A percentile compares a stretch with the other conserved stretches of the same genome.
Evolutionary conservation across 2,888 invertebrate species (phyloP).

Genomic region (Machimus rusticus): DNA sequence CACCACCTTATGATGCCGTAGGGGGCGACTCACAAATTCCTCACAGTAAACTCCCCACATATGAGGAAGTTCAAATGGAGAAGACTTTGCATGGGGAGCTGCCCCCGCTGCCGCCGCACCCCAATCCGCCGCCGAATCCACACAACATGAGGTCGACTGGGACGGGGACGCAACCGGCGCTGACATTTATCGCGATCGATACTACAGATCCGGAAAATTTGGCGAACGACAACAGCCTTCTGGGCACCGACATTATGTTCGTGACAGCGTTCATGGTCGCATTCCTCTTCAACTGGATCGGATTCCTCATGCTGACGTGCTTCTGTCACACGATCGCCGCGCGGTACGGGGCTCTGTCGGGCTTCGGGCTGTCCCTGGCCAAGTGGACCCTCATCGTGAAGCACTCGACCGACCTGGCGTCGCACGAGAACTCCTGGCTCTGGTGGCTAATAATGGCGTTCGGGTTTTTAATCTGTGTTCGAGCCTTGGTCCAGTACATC

Average conservation of each 20-base stretch:
- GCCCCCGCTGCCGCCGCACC: slow-evolving; percentile 59
- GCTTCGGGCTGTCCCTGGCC: slow-evolving; percentile 90
- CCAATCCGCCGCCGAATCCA: slow-evolving; percentile 53
- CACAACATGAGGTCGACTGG: slow-evolving; percentile 47
- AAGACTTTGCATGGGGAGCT: slow-evolving; percentile 80
- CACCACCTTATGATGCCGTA: slow-evolving; percentile 79
- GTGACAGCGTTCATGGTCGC: slow-evolving; percentile 93
- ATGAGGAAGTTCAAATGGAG: slow-evolving; percentile 90
- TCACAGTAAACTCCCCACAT: slow-evolving; percentile 79
- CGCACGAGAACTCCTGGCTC: slow-evolving; percentile 88
- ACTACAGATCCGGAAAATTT: slow-evolving; percentile 73
- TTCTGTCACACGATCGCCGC: slow-evolving; percentile 94
- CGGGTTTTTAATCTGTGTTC: slow-evolving; percentile 85
- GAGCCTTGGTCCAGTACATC: slow-evolving; percentile 86
- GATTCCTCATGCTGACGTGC: slow-evolving; percentile 89
- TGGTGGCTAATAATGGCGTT: slow-evolving; percentile 94
- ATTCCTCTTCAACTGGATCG: slow-evolving; percentile 95
- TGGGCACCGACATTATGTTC: slow-evolving; percentile 94
- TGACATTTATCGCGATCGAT: slow-evolving; percentile 80
- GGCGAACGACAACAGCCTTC: slow-evolving; percentile 79
- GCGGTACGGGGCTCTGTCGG: slow-evolving; percentile 90
- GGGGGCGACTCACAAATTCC: slow-evolving; percentile 52
- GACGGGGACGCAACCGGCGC: slow-evolving; percentile 64
- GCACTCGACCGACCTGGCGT: slow-evolving; percentile 85
- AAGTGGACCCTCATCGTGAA: slow-evolving; percentile 96